Evolutionary conservation across 1,140 invertebrate genomes (phyloP).

Genomic region (Temnothorax curvispinosus): DNA sequence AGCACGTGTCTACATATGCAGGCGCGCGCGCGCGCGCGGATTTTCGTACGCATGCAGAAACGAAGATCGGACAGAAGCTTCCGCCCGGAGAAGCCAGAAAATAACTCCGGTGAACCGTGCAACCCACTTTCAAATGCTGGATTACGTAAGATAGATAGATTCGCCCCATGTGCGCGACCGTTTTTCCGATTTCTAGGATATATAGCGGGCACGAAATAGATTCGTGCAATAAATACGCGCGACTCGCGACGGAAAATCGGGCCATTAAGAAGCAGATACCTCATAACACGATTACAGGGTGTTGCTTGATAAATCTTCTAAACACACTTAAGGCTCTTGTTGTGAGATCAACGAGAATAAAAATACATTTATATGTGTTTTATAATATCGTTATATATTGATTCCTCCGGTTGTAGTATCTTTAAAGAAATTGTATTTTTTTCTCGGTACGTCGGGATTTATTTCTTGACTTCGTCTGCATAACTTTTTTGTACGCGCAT

Average conservation of each 20-base stretch:
- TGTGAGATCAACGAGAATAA: background rate
- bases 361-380: background rate
- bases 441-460: background rate
- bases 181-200: slow-evolving; percentile 28
- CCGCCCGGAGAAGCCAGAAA: slow-evolving; percentile 69
- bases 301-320: background rate
- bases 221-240: slow-evolving; percentile 36
- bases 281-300: background rate
- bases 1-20: background rate
- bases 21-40: slow-evolving; percentile 2
- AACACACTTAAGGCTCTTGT: background rate
- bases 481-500: background rate
- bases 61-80: slow-evolving; percentile 66
- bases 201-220: slow-evolving; percentile 25
- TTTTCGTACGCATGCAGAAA: slow-evolving; percentile 44
- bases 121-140: slow-evolving; percentile 76
- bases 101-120: slow-evolving; percentile 76
- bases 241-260: slow-evolving; percentile 13
- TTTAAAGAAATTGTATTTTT: background rate
- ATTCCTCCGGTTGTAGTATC: background rate
- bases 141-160: slow-evolving; percentile 72
- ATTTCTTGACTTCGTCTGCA: background rate
- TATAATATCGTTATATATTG: slow-evolving; percentile 5
- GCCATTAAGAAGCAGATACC: slow-evolving; percentile 29
- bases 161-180: slow-evolving; percentile 24